phyloP scores from a whole-genome alignment of 2,797 vertebrate genomes.

The Phataginus tricuspis region DNA sequence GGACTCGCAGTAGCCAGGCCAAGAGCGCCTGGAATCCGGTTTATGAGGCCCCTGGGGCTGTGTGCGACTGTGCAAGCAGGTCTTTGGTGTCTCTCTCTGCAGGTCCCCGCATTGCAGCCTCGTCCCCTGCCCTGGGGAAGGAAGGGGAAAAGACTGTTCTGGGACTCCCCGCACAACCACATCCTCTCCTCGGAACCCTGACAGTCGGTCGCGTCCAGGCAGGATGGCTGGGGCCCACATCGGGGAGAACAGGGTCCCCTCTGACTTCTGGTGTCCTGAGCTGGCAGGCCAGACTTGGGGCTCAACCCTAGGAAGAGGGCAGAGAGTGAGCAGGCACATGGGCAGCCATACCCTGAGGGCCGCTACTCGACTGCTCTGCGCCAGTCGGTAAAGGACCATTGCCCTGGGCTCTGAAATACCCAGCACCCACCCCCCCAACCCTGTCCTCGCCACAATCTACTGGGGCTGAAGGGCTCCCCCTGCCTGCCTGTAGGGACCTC shows the following conservation, averaged over 20 bases:
- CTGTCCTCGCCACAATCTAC: neutral
- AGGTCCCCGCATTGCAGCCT: neutral
- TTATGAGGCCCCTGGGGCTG: conserved; percentile 31
- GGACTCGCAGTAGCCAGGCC: neutral
- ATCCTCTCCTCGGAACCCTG: neutral
- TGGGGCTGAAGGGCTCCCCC: neutral
- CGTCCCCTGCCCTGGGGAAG: neutral
- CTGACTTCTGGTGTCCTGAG: neutral
- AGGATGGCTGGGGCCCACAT: neutral
- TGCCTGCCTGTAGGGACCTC: neutral
- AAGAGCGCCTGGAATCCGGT: conserved; percentile 49
- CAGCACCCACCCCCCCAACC: neutral
- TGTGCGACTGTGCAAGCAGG: neutral
- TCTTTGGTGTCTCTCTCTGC: neutral
- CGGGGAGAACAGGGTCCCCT: neutral
- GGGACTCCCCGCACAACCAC: neutral
- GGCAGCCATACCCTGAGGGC: neutral
- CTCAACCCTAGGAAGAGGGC: neutral
- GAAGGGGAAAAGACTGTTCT: neutral
- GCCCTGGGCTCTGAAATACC: neutral
- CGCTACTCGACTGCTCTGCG: neutral
- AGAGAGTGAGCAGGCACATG: too few species aligned
- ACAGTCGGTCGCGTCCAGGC: neutral
- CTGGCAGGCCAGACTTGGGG: neutral
- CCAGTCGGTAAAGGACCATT: neutral